Base-by-base conservation (phyloP, 2,888 invertebrate species). In the Lysandra coridon region DNA sequence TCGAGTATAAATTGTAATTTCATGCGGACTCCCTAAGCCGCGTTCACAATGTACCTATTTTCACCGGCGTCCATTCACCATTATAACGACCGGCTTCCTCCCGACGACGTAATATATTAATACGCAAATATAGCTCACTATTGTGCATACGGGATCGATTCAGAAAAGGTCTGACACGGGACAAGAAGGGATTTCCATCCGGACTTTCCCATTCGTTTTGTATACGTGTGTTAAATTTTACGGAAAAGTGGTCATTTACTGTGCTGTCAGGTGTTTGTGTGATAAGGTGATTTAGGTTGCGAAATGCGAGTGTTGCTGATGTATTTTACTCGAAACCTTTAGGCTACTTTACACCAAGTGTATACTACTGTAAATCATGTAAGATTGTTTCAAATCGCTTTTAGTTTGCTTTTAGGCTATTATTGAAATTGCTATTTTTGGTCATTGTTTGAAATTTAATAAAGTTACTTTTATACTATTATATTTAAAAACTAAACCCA, bases 221-320 rank as follows among this genome's bases (percentile, higher is more conserved):
- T 82, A 81, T 81, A 82, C 83, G 88, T 90, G 92, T 89, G 93
- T 92, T 93, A 92, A 93, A 94, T 94, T 93, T 92, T 85, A 88
- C 87, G 93, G 91, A 92, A 93, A 85, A 85, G 83, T 90, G 87
- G 89, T 86, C 89, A 90, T 90, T 91, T 88, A 89, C 87, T 86
- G 85, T 86, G 81, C 85, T 85, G 88, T 86, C 87, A 87, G 87
- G 85, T 86, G 86, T 85, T 86, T 82, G 80, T 83, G 80, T 79
- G 81, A 78, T 81, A 80, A 80, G 83, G 83, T 82, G 83, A 83
- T 83, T 84, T 84, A 80, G 80, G 73, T 74, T 79, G 80, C 78
- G 79, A 23, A 30, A 33, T 69, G 69, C 33, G 37, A 77, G 76
- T 78, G 78, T 74, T 74, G 79, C 79, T 60, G 44, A 79, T 60